A percentile compares a stretch with the other conserved stretches of the same genome.
Conservation (phyloP, 2,113 vertebrate species). For the Xiphias gladius region DNA sequence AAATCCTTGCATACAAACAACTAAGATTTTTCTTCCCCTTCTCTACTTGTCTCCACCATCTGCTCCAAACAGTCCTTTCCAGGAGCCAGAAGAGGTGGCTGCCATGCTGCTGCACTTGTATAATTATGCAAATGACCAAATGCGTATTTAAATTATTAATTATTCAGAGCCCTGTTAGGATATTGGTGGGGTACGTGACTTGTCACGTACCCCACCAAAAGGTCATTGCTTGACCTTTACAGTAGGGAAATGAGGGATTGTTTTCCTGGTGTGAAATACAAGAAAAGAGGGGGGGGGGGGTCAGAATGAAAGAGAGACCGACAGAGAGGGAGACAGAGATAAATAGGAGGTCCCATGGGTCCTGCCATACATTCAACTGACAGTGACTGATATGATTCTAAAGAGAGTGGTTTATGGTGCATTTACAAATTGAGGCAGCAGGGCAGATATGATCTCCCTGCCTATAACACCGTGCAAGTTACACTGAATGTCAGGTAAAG, state of each 20-base stretch:
- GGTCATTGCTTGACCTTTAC: slow-evolving; percentile 78
- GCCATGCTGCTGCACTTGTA: slow-evolving; percentile 45
- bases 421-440: slow-evolving; percentile 49
- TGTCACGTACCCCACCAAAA: too few relatives aligned
- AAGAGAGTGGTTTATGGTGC: slow-evolving; percentile 54
- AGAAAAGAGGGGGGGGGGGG: not conserved
- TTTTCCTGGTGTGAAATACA: slow-evolving; percentile 58
- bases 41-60: slow-evolving; percentile 53
- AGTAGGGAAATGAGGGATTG: slow-evolving; percentile 48
- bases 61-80: slow-evolving; percentile 57
- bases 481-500: slow-evolving; percentile 49
- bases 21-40: slow-evolving; percentile 30
- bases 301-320: not conserved
- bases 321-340: not conserved
- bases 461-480: slow-evolving; percentile 39
- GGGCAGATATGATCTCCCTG: slow-evolving; percentile 35
- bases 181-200: slow-evolving; percentile 30
- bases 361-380: slow-evolving; percentile 76
- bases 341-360: slow-evolving; percentile 48
- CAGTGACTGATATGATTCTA: slow-evolving; percentile 69
- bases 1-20: slow-evolving; percentile 54
- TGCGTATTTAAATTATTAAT: slow-evolving; percentile 80
- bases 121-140: slow-evolving; percentile 68
- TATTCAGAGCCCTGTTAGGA: slow-evolving; percentile 61
- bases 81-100: slow-evolving; percentile 61